phyloP scores from a whole-genome alignment of 1,140 invertebrate genomes.

The Hypsibius dujardini region DNA sequence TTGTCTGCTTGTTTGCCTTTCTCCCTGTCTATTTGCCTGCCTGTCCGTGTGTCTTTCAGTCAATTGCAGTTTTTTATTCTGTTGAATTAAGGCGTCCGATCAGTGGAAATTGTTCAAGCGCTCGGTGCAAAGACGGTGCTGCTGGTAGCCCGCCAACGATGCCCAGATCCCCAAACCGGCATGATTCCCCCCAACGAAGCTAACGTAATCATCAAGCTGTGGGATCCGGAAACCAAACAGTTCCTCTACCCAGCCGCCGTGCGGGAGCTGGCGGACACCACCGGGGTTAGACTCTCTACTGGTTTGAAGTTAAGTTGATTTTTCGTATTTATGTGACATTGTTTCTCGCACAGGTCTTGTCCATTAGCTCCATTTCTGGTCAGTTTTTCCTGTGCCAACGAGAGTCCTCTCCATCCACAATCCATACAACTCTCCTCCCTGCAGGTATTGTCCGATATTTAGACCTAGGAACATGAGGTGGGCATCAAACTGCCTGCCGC shows the following conservation, averaged over 20 bases:
- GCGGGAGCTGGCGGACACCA: neutral
- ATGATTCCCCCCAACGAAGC: neutral
- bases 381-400: conserved; percentile 6
- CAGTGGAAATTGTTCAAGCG: neutral
- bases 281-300: neutral
- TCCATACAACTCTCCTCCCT: neutral
- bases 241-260: neutral
- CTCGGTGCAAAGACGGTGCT: neutral
- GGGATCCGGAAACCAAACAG: neutral
- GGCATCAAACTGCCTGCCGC: neutral
- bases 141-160: neutral
- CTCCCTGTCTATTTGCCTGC: neutral
- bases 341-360: neutral
- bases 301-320: neutral
- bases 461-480: neutral
- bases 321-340: neutral
- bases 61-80: neutral
- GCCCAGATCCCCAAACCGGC: no score
- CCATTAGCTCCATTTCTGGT: neutral
- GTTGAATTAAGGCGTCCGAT: neutral
- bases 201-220: neutral
- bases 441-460: neutral
- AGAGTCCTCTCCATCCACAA: neutral
- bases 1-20: neutral
- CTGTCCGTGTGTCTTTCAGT: neutral